Evolutionary conservation across 2,113 vertebrate genomes (phyloP).

Genomic region (Erythrolamprus reginae): DNA sequence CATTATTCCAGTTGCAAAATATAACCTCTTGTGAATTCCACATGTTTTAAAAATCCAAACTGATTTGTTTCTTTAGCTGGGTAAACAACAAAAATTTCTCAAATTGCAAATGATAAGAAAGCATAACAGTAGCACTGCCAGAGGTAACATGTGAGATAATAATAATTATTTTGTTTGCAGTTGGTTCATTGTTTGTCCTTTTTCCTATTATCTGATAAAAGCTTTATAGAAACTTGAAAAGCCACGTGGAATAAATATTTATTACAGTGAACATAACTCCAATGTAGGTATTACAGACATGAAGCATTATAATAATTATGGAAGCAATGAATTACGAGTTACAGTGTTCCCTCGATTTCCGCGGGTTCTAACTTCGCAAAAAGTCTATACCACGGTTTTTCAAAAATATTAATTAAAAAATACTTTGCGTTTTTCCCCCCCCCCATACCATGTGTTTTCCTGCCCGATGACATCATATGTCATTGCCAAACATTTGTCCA

Average conservation of each 20-base stretch:
- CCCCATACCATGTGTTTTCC: no score
- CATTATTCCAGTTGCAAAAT: neutral
- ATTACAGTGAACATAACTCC: neutral
- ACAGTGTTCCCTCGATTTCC: no score
- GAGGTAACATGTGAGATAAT: neutral
- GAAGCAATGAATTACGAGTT: neutral
- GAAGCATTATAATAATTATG: neutral
- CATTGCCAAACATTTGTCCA: no score
- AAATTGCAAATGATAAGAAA: constrained; percentile 4
- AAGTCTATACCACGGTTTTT: no score
- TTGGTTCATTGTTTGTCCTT: fast-evolving
- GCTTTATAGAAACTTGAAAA: neutral
- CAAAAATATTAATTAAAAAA: no score
- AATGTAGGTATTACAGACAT: neutral
- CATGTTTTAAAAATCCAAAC: neutral
- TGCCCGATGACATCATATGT: no score
- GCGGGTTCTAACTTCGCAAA: no score
- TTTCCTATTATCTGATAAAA: neutral
- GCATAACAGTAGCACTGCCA: neutral
- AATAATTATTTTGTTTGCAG: neutral
- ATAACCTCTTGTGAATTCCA: constrained; percentile 29
- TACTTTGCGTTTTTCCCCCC: no score
- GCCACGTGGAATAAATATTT: neutral
- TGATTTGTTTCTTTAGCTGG: neutral
- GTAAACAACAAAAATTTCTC: neutral